phyloP scores from a whole-genome alignment of 2,113 vertebrate species.

The Hemichromis elongatus region DNA sequence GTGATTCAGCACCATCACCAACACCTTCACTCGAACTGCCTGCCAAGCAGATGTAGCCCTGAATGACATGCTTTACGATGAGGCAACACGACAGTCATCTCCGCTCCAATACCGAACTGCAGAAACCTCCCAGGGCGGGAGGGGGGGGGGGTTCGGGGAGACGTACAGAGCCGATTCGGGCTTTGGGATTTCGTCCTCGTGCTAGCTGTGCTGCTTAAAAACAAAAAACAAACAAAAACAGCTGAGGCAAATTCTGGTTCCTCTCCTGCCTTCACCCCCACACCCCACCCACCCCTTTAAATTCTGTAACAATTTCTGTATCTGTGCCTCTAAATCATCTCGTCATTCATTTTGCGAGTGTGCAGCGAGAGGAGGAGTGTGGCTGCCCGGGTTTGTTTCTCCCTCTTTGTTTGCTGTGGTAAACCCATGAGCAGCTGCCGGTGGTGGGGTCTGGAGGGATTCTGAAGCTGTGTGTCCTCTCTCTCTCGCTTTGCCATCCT shows the following conservation, averaged over 20 bases:
- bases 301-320: constrained; percentile 22
- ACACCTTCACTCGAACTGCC: not conserved
- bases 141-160: not conserved
- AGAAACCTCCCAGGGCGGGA: not conserved
- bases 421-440: constrained; percentile 84
- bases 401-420: constrained; percentile 76
- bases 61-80: constrained; percentile 4
- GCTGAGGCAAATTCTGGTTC: constrained; percentile 8
- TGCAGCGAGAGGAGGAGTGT: constrained; percentile 32
- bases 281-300: not conserved
- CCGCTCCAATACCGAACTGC: not conserved
- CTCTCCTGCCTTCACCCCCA: not conserved
- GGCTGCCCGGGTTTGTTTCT: constrained; percentile 56
- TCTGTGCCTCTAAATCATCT: constrained; percentile 42
- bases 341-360: constrained; percentile 23
- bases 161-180: not conserved
- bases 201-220: not conserved
- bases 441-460: constrained; percentile 82
- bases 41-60: constrained; percentile 43
- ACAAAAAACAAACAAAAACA: not conserved
- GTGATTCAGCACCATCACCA: constrained; percentile 4
- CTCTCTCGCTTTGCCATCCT: constrained; percentile 64
- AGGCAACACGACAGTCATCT: constrained; percentile 40
- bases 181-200: not conserved
- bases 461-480: constrained; percentile 72